phyloP scores from a whole-genome alignment of 2,113 vertebrate genomes.

The Salminus brasiliensis region DNA sequence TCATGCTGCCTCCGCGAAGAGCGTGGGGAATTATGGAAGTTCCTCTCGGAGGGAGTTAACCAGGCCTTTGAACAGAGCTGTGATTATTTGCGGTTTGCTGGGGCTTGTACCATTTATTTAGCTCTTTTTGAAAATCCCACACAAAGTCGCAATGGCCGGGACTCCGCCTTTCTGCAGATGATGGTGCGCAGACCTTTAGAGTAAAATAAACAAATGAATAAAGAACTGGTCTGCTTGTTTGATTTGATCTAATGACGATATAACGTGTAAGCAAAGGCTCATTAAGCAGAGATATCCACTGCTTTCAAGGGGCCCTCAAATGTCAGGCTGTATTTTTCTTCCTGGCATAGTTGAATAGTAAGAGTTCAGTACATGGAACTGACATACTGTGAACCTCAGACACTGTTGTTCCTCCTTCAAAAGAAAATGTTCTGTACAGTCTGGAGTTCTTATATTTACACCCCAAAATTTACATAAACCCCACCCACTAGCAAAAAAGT shows the following conservation, averaged over 20 bases:
- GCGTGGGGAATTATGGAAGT: background rate
- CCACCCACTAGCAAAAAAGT: too few relatives aligned
- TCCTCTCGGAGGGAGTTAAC: background rate
- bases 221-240: background rate
- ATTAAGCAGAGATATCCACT: background rate
- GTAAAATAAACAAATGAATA: background rate
- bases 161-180: background rate
- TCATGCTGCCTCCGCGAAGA: slow-evolving; percentile 10
- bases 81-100: background rate
- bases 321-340: too few relatives aligned
- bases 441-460: too few relatives aligned
- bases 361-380: too few relatives aligned
- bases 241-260: background rate
- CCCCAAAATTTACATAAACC: too few relatives aligned
- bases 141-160: background rate
- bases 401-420: too few relatives aligned
- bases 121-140: slow-evolving; percentile 3
- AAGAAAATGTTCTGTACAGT: too few relatives aligned
- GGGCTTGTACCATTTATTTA: background rate
- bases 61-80: too few relatives aligned
- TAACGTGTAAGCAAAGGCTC: background rate
- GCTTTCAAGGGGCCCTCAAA: too few relatives aligned
- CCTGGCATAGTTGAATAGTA: too few relatives aligned
- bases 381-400: too few relatives aligned
- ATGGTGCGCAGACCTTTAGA: background rate